Conservation (phyloP, 2,113 vertebrate genomes). For the Oryzias woworae region DNA sequence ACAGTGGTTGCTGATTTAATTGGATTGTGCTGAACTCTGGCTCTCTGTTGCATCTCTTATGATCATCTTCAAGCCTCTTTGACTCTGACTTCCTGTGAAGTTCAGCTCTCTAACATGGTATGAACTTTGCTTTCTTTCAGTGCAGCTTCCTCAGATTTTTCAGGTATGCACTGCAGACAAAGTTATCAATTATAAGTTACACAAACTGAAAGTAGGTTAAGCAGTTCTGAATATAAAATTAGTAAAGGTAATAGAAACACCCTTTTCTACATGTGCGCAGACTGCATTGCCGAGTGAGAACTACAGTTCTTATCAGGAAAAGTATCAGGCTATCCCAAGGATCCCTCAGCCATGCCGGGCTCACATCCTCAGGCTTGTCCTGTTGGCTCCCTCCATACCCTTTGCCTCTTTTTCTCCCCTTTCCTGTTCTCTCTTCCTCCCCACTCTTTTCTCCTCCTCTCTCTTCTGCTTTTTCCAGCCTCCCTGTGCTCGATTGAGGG, state of each 20-base stretch:
- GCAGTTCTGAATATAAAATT: slow-evolving; percentile 17
- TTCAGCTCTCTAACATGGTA: slow-evolving; percentile 56
- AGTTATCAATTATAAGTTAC: slow-evolving; percentile 55
- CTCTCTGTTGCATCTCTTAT: slow-evolving; percentile 71
- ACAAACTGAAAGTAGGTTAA: slow-evolving; percentile 41
- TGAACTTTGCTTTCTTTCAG: slow-evolving; percentile 56
- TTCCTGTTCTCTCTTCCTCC: slow-evolving; percentile 6
- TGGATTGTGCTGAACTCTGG: slow-evolving; percentile 76
- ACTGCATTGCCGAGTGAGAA: slow-evolving; percentile 35
- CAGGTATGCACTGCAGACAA: slow-evolving; percentile 55
- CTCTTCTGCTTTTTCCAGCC: slow-evolving; percentile 53
- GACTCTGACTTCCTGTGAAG: slow-evolving; percentile 70
- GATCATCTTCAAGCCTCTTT: slow-evolving; percentile 70
- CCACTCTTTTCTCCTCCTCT: slow-evolving; percentile 36
- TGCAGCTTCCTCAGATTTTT: slow-evolving; percentile 33
- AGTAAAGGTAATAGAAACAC: slow-evolving; percentile 19
- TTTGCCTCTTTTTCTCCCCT: slow-evolving; percentile 36
- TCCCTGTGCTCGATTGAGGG: slow-evolving; percentile 67
- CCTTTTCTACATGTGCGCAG: slow-evolving; percentile 38
- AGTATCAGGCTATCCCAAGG: slow-evolving; percentile 36
- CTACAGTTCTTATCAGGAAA: slow-evolving; percentile 37
- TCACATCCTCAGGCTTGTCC: slow-evolving; percentile 60
- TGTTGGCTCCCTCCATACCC: slow-evolving; percentile 40
- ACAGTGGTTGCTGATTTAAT: slow-evolving; percentile 74
- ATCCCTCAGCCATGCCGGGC: slow-evolving; percentile 51